Percentiles rank a stretch among this genome's conserved stretches.
Conservation (phyloP, 2,113 vertebrate genomes). For the Sapayoa aenigma region DNA sequence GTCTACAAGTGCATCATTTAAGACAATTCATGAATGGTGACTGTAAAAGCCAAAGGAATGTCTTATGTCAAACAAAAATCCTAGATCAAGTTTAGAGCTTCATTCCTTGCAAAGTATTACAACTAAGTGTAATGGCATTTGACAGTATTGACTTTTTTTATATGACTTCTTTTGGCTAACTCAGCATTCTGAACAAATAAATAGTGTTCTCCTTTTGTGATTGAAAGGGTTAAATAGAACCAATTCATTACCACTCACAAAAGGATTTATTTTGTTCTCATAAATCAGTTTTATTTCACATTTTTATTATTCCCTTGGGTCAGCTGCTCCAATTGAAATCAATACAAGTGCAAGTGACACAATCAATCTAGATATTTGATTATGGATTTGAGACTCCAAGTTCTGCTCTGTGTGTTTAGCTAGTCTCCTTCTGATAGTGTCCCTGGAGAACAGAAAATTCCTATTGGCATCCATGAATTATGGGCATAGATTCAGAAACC, state of each 20-base stretch:
- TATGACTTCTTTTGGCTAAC: conserved; percentile 60
- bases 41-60: conserved; percentile 40
- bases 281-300: conserved; percentile 81
- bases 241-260: conserved; percentile 77
- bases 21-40: conserved; percentile 6
- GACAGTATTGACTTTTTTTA: conserved; percentile 68
- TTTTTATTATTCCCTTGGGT: conserved; percentile 80
- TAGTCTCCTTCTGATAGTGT: conserved; percentile 70
- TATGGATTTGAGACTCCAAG: conserved; percentile 75
- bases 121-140: conserved; percentile 50
- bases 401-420: conserved; percentile 60
- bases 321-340: conserved; percentile 82
- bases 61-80: conserved; percentile 34
- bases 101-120: conserved; percentile 46
- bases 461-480: conserved; percentile 73
- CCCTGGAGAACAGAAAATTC: conserved; percentile 65
- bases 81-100: conserved; percentile 61
- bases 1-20: conserved; percentile 15
- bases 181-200: conserved; percentile 75
- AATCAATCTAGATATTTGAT: conserved; percentile 88
- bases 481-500: conserved; percentile 65
- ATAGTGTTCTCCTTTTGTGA: conserved; percentile 67
- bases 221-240: conserved; percentile 79
- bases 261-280: conserved; percentile 82
- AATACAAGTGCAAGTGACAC: conserved; percentile 82